A percentile compares a stretch with the other conserved stretches of the same genome.
Conservation (phyloP, 2,797 vertebrate genomes). For the Catharus ustulatus region DNA sequence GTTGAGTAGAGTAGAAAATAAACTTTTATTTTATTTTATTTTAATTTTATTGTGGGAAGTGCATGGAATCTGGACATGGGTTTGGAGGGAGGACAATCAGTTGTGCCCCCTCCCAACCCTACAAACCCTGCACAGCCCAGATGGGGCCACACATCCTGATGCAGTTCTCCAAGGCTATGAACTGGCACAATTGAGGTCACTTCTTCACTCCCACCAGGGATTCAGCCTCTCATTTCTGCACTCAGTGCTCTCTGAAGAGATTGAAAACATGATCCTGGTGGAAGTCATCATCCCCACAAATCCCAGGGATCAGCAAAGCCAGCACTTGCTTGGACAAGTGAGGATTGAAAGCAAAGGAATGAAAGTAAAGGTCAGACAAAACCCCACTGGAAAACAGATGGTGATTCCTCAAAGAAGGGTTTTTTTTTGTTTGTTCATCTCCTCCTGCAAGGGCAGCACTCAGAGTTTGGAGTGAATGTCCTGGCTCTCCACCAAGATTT, state of each 20-base stretch:
- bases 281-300: not conserved
- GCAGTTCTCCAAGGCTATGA: not conserved
- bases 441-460: not conserved
- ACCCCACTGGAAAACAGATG: not conserved
- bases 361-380: constrained; percentile 12
- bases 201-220: not conserved
- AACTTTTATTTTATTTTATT: not conserved
- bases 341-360: not conserved
- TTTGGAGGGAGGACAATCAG: not conserved
- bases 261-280: not conserved
- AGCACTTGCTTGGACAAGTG: not conserved
- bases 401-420: not conserved
- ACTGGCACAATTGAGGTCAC: not conserved
- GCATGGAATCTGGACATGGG: accelerated
- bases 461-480: not conserved
- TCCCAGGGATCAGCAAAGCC: not conserved
- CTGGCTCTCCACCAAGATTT: not conserved
- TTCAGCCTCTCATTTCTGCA: not conserved
- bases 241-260: not conserved
- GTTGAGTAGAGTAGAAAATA: not conserved
- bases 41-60: not conserved
- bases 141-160: not conserved
- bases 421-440: not conserved
- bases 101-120: not conserved
- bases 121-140: not conserved